phyloP scores from a whole-genome alignment of 2,797 vertebrate genomes.

The Brachyalestes nurse region DNA sequence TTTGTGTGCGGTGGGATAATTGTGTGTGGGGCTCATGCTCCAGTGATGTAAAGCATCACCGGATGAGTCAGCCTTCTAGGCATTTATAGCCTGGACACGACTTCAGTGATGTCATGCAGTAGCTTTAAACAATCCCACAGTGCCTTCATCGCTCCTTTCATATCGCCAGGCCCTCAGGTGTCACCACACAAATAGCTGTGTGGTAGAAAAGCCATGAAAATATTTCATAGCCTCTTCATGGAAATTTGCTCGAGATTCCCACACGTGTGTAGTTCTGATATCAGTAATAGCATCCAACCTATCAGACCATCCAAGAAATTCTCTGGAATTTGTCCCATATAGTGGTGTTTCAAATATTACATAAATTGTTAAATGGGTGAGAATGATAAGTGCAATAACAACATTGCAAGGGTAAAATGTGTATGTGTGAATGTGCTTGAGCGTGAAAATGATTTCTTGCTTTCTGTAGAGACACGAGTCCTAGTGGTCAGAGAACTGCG shows the following conservation, averaged over 20 bases:
- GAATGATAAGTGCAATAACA: background rate
- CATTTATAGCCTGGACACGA: constrained; percentile 14
- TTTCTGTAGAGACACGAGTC: background rate
- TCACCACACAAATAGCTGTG: background rate
- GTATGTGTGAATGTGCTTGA: background rate
- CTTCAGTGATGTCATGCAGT: constrained; percentile 18
- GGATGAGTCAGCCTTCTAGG: constrained; percentile 28
- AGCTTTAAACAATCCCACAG: constrained; percentile 18
- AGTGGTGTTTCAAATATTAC: background rate
- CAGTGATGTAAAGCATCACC: background rate
- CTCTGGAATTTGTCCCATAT: no score
- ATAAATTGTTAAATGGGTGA: background rate
- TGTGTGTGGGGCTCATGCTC: constrained; percentile 2
- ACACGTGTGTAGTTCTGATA: background rate
- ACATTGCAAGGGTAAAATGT: background rate
- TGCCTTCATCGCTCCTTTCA: constrained; percentile 6
- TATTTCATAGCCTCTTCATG: background rate
- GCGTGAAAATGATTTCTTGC: background rate
- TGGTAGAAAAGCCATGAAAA: background rate
- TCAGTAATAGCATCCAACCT: background rate
- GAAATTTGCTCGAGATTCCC: background rate
- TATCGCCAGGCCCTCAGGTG: constrained; percentile 3
- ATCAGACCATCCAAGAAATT: background rate
- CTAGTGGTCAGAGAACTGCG: background rate
- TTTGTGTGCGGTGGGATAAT: no score